phyloP scores from a whole-genome alignment of 2,113 vertebrate genomes.

The Collichthys lucidus region DNA sequence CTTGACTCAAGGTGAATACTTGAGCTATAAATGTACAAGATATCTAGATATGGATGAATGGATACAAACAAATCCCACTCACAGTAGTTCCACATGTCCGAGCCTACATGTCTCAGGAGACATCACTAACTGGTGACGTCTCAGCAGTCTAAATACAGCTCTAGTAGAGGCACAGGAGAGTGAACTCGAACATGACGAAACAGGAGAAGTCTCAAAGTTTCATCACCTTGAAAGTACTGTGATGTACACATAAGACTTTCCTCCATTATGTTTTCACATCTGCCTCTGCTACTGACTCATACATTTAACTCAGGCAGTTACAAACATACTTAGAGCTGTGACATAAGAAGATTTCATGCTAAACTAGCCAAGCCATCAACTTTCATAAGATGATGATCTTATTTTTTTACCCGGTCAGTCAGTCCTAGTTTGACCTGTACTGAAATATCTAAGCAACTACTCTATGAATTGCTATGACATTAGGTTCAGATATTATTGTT shows the following conservation, averaged over 20 bases:
- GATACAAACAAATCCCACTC: slow-evolving; percentile 13
- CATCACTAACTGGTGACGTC: slow-evolving; percentile 6
- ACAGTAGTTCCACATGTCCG: slow-evolving; percentile 2
- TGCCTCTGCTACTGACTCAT: background rate
- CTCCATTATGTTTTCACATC: background rate
- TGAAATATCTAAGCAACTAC: too few relatives aligned
- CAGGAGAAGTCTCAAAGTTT: slow-evolving; percentile 27
- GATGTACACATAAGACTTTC: background rate
- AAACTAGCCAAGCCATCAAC: too few relatives aligned
- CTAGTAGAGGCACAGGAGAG: background rate
- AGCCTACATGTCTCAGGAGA: background rate
- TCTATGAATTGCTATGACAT: too few relatives aligned
- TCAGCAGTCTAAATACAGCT: background rate
- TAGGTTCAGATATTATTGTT: too few relatives aligned
- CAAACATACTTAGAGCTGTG: background rate
- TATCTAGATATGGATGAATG: background rate
- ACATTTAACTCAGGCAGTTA: background rate
- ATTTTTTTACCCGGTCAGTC: too few relatives aligned
- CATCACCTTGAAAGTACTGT: slow-evolving; percentile 4
- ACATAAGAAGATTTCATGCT: too few relatives aligned
- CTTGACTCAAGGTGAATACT: background rate
- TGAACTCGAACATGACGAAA: background rate
- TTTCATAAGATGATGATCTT: too few relatives aligned
- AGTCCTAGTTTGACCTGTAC: too few relatives aligned
- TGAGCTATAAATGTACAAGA: slow-evolving; percentile 14